phyloP scores from a whole-genome alignment of 2,797 vertebrate species.

The Gobio occitaniae region DNA sequence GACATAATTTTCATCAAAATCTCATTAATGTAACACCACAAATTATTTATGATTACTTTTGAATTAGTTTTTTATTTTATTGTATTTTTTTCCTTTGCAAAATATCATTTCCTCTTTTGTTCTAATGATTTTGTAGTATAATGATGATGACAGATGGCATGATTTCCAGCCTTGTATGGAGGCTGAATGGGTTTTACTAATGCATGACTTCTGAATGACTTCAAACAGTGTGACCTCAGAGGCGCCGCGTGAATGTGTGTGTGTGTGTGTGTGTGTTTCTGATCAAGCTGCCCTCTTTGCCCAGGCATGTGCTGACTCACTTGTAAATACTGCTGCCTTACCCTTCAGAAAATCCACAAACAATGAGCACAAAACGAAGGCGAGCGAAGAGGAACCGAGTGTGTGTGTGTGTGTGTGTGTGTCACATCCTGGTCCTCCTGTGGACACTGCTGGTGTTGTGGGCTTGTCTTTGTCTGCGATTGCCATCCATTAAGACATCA shows the following conservation, averaged over 20 bases:
- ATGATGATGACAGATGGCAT: background rate
- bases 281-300: slow-evolving; percentile 23
- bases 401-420: background rate
- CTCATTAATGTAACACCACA: background rate
- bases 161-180: slow-evolving; percentile 26
- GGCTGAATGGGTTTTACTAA: slow-evolving; percentile 41
- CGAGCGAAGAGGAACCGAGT: background rate
- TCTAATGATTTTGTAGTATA: background rate
- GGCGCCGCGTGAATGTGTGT: background rate
- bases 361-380: slow-evolving; percentile 36
- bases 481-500: background rate
- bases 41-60: background rate
- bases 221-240: slow-evolving; percentile 8
- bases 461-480: slow-evolving; percentile 27
- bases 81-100: background rate
- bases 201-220: slow-evolving; percentile 47
- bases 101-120: background rate
- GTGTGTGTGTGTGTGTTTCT: slow-evolving; percentile 3
- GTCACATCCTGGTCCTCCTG: slow-evolving; percentile 21
- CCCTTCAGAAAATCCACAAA: slow-evolving; percentile 37
- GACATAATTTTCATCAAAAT: background rate
- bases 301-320: slow-evolving; percentile 62
- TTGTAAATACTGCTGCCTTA: slow-evolving; percentile 36
- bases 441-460: slow-evolving; percentile 7
- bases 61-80: background rate